These are phyloP conservation scores for Heloderma charlesbogerti DNA, from an alignment of 2,113 vertebrate genomes.

Conservation along the genomic window DNA sequence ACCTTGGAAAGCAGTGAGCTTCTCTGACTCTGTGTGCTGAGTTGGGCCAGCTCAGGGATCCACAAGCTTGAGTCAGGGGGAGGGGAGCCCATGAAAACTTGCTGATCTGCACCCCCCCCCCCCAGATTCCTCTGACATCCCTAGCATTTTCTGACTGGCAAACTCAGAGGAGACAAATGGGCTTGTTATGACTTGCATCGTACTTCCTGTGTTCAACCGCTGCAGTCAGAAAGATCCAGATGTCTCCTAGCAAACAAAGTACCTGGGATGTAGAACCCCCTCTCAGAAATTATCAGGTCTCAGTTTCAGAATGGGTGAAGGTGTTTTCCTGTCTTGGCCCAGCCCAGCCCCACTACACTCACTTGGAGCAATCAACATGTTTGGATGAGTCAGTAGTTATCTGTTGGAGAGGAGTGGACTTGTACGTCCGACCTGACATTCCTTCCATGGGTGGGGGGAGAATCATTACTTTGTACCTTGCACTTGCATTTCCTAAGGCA, in stretches of 20 bases:
- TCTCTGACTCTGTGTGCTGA: too few relatives aligned
- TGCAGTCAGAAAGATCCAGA: background rate
- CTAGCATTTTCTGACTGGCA: too few relatives aligned
- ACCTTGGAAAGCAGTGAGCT: too few relatives aligned
- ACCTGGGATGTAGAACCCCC: background rate
- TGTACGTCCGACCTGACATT: background rate
- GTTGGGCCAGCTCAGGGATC: too few relatives aligned
- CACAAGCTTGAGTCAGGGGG: too few relatives aligned
- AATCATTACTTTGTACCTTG: background rate
- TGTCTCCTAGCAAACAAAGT: background rate
- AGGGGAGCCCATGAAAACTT: too few relatives aligned
- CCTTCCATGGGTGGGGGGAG: background rate
- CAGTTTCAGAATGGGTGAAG: background rate
- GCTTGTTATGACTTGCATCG: too few relatives aligned
- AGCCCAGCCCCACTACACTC: background rate
- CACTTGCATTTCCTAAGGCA: background rate
- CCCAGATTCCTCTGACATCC: too few relatives aligned
- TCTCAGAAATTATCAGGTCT: background rate
- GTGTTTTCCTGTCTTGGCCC: background rate
- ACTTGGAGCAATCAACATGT: background rate
- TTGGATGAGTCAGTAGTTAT: background rate
- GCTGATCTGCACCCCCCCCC: too few relatives aligned
- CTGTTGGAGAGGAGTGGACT: background rate
- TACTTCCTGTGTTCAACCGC: background rate
- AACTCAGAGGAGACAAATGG: background rate